Evolutionary conservation across 2,797 vertebrate species (phyloP).

Genomic region (Anas bahamensis): DNA sequence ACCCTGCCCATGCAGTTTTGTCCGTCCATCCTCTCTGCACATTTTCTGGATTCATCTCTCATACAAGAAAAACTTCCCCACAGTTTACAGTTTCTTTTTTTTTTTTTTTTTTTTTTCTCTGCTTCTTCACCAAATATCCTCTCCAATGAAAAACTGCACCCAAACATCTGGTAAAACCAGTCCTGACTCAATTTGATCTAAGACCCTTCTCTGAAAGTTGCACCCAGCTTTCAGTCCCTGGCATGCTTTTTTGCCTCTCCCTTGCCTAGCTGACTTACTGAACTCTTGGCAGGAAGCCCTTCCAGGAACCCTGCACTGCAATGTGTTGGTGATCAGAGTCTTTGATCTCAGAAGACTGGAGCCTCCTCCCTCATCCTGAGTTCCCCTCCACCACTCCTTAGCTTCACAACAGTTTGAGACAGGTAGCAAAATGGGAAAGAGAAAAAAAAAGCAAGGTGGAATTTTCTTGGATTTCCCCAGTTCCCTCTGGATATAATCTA

Average conservation of each 20-base stretch:
- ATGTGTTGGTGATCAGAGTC: not conserved
- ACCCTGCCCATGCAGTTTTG: not conserved
- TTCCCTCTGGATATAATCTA: not conserved
- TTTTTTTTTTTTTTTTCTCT: not conserved
- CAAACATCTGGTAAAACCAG: not conserved
- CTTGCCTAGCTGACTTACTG: not conserved
- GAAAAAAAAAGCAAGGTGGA: not conserved
- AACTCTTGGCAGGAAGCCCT: not conserved
- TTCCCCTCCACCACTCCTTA: not conserved
- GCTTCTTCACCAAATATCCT: not conserved
- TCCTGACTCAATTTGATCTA: not conserved
- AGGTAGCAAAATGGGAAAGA: not conserved
- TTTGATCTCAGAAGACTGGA: not conserved
- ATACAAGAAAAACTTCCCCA: rapidly evolving
- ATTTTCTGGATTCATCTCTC: not conserved
- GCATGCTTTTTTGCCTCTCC: not conserved
- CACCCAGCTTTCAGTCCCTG: not conserved
- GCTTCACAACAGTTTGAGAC: not conserved
- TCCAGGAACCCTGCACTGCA: not conserved
- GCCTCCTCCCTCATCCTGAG: not conserved
- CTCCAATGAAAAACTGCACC: not conserved
- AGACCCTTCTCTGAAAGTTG: not conserved
- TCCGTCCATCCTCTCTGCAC: rapidly evolving
- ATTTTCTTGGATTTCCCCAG: not conserved
- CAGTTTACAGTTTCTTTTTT: not conserved